Conservation (phyloP, 64 coral and sea anemone genomes). For the Montipora efflorescens region DNA sequence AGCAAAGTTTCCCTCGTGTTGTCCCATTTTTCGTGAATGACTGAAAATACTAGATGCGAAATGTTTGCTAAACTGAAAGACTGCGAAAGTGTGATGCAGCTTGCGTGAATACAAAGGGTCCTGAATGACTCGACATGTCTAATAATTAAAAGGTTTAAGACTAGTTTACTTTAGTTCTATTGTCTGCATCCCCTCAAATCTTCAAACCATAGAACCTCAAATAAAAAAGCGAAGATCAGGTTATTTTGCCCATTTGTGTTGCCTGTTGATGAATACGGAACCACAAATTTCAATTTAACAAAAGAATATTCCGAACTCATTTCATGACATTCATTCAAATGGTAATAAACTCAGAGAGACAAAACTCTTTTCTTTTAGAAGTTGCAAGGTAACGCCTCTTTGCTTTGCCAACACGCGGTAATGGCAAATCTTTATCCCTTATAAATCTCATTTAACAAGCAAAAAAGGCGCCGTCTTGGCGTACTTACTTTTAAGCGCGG, state of each 20-base stretch:
- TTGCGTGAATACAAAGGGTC: neutral
- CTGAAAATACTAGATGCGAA: neutral
- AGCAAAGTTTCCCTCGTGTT: too few species aligned
- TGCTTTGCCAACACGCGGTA: neutral
- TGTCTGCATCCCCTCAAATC: conserved; percentile 22
- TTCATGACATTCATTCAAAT: conserved; percentile 29
- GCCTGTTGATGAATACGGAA: neutral
- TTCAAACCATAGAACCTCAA: conserved; percentile 9
- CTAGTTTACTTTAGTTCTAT: conserved; percentile 4
- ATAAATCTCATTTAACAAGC: conserved; percentile 41
- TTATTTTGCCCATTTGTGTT: neutral
- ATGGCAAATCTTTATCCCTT: conserved; percentile 31
- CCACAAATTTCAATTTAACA: conserved; percentile 10
- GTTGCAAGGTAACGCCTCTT: neutral
- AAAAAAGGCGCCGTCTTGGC: conserved; percentile 40
- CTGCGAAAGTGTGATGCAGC: neutral
- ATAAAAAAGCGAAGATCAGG: conserved; percentile 1
- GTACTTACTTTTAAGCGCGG: conserved; percentile 53
- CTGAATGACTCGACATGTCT: neutral
- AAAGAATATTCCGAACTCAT: neutral
- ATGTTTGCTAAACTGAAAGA: neutral
- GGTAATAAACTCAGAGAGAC: neutral
- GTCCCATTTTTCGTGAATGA: too few species aligned
- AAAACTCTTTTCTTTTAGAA: neutral
- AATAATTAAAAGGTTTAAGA: neutral